Base-by-base conservation (phyloP, 2,888 invertebrate genomes). In the Lamproptera curius region DNA sequence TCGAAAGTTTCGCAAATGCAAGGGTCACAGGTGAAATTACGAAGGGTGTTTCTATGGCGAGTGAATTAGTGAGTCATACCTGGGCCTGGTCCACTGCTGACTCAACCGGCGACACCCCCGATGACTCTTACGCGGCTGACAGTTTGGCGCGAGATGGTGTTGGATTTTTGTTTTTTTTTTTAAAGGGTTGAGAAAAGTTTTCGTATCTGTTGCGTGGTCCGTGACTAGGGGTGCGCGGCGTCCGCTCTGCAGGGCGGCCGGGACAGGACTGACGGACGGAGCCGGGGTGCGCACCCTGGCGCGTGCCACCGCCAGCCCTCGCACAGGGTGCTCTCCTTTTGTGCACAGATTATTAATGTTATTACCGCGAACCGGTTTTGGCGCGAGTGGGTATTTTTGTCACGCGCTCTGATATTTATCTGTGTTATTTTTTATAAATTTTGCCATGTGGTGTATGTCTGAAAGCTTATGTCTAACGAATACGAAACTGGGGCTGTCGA, bases 21-120 rank as follows among this genome's bases (percentile, higher is more conserved):
- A 57, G 63, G 55, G 54, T 42, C 61, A 56, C 68, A 71, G 67
- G 70, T 72, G 70, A 67, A 42, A 49, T n/a, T n/a, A 33, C 67
- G 56, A 62, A 72, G 83, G 85, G 86, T 62, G 86, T 86, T 85
- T 79, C 85, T 86, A 86, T 85, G 84, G 76, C 70, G 67, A 82
- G 72, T 71, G 63, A 67, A 67, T 58, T 64, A 70, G 62, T 83
- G 85, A 84, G 71, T 85, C 85, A 76, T 75, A 84, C 85, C 84
- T 84, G 65, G 53, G 62, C 56, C 67, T 72, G 75, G 65, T 79
- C 74, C 76, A 71, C 73, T 70, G 76, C 76, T 84, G 78, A 79
- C 70, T 84, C 79, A 77, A 74, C 79, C 78, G 65, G 63, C 76
- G 76, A 68, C 81, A 81, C 82, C 82, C 81, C 81, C 70, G 38